These are phyloP conservation scores for Scaptomyza reducta DNA, from an alignment of 2,888 invertebrate genomes.

Conservation along the genomic window DNA sequence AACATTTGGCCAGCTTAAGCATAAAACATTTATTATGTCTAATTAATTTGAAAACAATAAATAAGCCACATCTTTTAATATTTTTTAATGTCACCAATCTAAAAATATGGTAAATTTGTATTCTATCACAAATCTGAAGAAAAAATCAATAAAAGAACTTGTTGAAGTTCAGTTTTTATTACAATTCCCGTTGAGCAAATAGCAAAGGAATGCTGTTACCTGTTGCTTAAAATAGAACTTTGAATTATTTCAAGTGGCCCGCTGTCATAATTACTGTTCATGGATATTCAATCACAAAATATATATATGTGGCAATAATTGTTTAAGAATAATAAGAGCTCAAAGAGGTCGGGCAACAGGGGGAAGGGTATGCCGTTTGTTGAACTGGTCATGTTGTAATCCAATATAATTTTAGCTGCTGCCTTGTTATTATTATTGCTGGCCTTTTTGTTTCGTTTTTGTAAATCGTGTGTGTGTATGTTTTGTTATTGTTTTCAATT, in stretches of 20 bases:
- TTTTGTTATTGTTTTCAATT: slow-evolving; percentile 66
- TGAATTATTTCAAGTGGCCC: slow-evolving; percentile 50
- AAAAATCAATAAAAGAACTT: too few relatives aligned
- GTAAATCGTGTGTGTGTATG: slow-evolving; percentile 11
- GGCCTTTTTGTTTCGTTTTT: slow-evolving; percentile 31
- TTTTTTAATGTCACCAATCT: background rate
- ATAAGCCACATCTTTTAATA: slow-evolving; percentile 4
- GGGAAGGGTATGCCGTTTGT: slow-evolving; percentile 27
- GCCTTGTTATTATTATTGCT: slow-evolving; percentile 57
- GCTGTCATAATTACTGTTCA: slow-evolving; percentile 73
- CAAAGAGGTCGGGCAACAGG: background rate
- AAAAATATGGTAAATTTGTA: too few relatives aligned
- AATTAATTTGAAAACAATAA: slow-evolving; percentile 25
- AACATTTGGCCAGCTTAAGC: background rate
- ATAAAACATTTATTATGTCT: slow-evolving; percentile 4
- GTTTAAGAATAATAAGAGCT: slow-evolving; percentile 61
- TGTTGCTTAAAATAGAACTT: slow-evolving; percentile 60
- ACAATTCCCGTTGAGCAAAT: slow-evolving; percentile 46
- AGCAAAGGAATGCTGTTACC: slow-evolving; percentile 41
- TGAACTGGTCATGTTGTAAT: slow-evolving; percentile 66
- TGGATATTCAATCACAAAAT: slow-evolving; percentile 64
- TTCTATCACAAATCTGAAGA: too few relatives aligned
- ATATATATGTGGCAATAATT: slow-evolving; percentile 64
- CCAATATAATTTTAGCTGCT: slow-evolving; percentile 63
- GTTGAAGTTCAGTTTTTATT: background rate